Conservation (phyloP, 1,140 invertebrate genomes). For the Sminthurinus signatus region DNA sequence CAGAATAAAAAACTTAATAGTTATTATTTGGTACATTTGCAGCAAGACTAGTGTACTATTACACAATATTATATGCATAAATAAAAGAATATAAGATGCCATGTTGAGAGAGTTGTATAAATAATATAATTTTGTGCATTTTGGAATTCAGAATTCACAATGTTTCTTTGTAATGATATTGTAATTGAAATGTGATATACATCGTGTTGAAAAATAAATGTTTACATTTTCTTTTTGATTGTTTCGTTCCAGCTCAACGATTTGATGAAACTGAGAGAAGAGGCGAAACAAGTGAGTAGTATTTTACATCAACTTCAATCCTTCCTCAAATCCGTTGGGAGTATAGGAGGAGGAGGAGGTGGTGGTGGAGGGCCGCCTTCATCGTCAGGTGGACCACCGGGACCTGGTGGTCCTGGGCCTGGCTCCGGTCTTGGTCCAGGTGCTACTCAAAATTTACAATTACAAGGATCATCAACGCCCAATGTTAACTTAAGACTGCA, state of each 20-base stretch:
- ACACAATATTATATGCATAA: too few relatives aligned
- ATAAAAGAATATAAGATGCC: too few relatives aligned
- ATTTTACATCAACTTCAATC: slow-evolving; percentile 45
- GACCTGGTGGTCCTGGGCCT: not conserved
- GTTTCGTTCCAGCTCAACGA: slow-evolving; percentile 56
- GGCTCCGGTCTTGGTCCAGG: not conserved
- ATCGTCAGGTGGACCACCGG: slow-evolving; percentile 14
- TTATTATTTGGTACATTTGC: too few relatives aligned
- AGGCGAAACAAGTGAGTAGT: slow-evolving; percentile 59
- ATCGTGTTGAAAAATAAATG: too few relatives aligned
- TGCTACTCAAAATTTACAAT: not conserved
- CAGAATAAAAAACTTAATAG: too few relatives aligned
- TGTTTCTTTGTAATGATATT: too few relatives aligned
- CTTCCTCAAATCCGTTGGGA: slow-evolving; percentile 34
- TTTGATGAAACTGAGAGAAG: slow-evolving; percentile 56
- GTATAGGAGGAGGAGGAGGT: slow-evolving; percentile 24
- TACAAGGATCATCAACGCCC: slow-evolving; percentile 15
- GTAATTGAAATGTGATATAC: too few relatives aligned
- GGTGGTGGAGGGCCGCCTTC: slow-evolving; percentile 20
- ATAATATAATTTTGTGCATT: too few relatives aligned
- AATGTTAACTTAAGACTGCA: not conserved
- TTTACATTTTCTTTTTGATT: slow-evolving; percentile 7
- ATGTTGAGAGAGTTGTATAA: too few relatives aligned
- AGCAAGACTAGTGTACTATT: too few relatives aligned
- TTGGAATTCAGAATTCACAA: too few relatives aligned